Percentiles rank a stretch among this genome's conserved stretches.
phyloP scores from a whole-genome alignment of 2,888 invertebrate species.

The Octonoba sinensis region DNA sequence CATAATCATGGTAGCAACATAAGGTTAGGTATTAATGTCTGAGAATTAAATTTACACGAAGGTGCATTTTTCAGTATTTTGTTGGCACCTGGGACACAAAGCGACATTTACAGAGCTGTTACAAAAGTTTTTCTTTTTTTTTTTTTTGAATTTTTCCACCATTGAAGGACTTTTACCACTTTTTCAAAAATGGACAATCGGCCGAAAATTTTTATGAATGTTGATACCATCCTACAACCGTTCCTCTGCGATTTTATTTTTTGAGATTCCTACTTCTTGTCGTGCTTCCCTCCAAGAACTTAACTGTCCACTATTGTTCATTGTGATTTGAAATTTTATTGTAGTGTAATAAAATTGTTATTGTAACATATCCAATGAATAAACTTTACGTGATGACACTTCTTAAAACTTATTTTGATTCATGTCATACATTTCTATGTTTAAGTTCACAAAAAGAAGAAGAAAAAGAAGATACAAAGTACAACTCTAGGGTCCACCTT shows the following conservation, averaged over 20 bases:
- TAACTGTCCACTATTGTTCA: slow-evolving; percentile 25
- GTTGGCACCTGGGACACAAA: no score
- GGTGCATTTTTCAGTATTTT: no score
- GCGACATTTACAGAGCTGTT: no score
- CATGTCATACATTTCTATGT: no score
- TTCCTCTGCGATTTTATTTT: slow-evolving; percentile 4
- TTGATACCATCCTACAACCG: not conserved
- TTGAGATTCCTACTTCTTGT: slow-evolving; percentile 15
- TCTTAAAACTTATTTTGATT: no score
- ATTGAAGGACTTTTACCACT: slow-evolving; percentile 7
- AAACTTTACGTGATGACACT: slow-evolving; percentile 16
- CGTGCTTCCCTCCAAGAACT: slow-evolving; percentile 39
- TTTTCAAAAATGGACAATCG: slow-evolving; percentile 27
- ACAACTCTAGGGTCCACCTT: slow-evolving; percentile 61
- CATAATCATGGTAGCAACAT: no score
- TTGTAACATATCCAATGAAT: slow-evolving; percentile 46
- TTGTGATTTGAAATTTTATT: slow-evolving; percentile 44
- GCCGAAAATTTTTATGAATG: not conserved
- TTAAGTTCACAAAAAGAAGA: no score
- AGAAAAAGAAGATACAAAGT: slow-evolving; percentile 6
- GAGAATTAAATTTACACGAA: no score
- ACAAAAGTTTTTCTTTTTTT: no score
- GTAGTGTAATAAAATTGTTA: slow-evolving; percentile 7
- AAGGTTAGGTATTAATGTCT: no score
- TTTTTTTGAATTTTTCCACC: not conserved